Evolutionary conservation across 1,140 invertebrate species (phyloP).

Genomic region (Mycetomoellerius zeteki): DNA sequence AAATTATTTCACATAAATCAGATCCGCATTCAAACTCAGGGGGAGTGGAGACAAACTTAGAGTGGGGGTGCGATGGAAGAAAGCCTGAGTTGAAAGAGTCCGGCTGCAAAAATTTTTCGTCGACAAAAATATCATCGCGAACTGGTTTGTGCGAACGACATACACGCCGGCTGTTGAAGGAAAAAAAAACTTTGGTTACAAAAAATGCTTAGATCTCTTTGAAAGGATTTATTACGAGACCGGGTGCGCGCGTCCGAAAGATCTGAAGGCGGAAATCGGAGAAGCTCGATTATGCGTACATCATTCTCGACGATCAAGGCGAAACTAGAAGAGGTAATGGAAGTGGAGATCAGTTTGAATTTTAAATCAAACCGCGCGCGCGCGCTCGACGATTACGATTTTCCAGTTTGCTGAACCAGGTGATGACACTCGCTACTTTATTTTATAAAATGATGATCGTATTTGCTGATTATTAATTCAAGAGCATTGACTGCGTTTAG

Average conservation of each 20-base stretch:
- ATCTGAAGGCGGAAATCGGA: constrained; percentile 69
- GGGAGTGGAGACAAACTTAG: too few relatives aligned
- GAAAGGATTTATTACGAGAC: constrained; percentile 41
- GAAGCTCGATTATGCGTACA: constrained; percentile 60
- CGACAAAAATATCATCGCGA: constrained; percentile 65
- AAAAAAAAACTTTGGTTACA: constrained; percentile 27
- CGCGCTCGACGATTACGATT: constrained; percentile 12
- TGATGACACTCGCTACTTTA: neutral
- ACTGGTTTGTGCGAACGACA: constrained; percentile 76
- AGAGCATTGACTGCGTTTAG: too few relatives aligned
- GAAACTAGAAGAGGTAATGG: constrained; percentile 45
- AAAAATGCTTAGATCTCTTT: constrained; percentile 40
- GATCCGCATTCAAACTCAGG: constrained; percentile 68
- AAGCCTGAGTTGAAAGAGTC: too few relatives aligned
- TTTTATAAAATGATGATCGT: neutral
- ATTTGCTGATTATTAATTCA: neutral
- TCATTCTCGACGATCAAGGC: constrained; percentile 17
- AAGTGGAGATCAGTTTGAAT: constrained; percentile 22
- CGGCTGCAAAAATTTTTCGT: constrained; percentile 62
- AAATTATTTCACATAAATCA: constrained; percentile 75
- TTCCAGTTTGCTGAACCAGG: neutral
- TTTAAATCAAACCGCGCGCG: constrained; percentile 13
- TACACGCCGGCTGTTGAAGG: neutral
- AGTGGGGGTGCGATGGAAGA: too few relatives aligned
- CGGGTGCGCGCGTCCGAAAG: constrained; percentile 49